These are phyloP conservation scores for Oophaga sylvatica DNA, from an alignment of 2,797 vertebrate genomes.

Conservation along the genomic window DNA sequence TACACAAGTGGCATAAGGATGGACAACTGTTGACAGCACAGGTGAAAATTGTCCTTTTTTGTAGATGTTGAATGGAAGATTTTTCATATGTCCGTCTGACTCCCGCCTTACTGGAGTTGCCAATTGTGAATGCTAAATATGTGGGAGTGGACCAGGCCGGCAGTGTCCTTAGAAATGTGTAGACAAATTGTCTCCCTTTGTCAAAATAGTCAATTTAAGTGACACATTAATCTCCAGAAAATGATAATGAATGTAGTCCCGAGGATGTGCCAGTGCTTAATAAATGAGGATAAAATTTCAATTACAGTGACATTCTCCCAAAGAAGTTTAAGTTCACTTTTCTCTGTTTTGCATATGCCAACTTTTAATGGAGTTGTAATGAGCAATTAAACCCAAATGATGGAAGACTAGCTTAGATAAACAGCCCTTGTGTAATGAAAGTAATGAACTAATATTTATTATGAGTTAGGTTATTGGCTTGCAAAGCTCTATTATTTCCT, in stretches of 20 bases:
- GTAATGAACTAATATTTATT: constrained; percentile 63
- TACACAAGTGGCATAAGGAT: too few species aligned
- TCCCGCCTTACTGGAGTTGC: not conserved
- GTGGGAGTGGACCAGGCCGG: not conserved
- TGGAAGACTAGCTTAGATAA: constrained; percentile 61
- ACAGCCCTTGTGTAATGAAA: constrained; percentile 60
- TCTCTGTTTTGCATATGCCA: constrained; percentile 49
- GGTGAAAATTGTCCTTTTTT: too few species aligned
- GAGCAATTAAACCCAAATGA: constrained; percentile 60
- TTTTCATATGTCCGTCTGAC: not conserved
- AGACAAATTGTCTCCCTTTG: not conserved
- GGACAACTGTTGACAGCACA: too few species aligned
- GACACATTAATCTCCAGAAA: constrained; percentile 9
- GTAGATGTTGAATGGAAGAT: too few species aligned
- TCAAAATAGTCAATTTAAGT: constrained; percentile 14
- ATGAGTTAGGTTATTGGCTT: constrained; percentile 58
- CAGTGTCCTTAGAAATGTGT: not conserved
- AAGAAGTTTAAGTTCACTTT: constrained; percentile 52
- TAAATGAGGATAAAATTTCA: constrained; percentile 31
- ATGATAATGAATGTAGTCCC: not conserved
- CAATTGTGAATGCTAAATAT: not conserved
- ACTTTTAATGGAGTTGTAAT: constrained; percentile 61
- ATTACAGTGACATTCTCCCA: constrained; percentile 41
- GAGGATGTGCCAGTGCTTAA: not conserved
- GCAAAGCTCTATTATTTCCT: constrained; percentile 46